Evolutionary conservation across 2,888 invertebrate species (phyloP).

Genomic region (Rhimphoctona megacephalus): DNA sequence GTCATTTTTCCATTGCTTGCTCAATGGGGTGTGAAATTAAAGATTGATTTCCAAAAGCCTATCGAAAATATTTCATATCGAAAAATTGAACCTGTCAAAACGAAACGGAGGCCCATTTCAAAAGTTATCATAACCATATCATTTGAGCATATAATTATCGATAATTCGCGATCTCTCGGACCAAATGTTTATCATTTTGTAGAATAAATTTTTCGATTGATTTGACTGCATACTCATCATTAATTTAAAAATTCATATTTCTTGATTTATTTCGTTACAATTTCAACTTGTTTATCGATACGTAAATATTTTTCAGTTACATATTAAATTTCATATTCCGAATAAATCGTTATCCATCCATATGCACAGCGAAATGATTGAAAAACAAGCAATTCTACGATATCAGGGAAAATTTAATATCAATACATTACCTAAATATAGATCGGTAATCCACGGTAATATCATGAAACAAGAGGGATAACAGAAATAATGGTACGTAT

Average conservation of each 20-base stretch:
- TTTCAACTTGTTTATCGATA: background rate
- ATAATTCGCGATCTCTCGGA: background rate
- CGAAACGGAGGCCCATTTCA: background rate
- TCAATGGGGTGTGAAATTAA: background rate
- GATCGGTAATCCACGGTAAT: background rate
- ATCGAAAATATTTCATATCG: background rate
- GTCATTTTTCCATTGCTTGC: background rate
- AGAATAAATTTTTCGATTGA: background rate
- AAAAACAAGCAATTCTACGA: background rate
- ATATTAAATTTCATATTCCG: no score
- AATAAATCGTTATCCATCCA: background rate
- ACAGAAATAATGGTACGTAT: conserved; percentile 16
- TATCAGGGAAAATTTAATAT: background rate
- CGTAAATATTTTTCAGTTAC: background rate
- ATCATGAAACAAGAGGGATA: background rate
- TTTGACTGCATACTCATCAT: background rate
- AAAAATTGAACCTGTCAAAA: background rate
- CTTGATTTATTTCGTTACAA: background rate
- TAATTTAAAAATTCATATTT: background rate
- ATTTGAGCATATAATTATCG: background rate
- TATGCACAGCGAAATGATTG: background rate
- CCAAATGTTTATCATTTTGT: background rate
- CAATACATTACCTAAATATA: background rate
- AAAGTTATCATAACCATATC: background rate
- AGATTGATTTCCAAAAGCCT: background rate